phyloP scores from a whole-genome alignment of 1,140 invertebrate genomes.

The Scaptomyza graminum region DNA sequence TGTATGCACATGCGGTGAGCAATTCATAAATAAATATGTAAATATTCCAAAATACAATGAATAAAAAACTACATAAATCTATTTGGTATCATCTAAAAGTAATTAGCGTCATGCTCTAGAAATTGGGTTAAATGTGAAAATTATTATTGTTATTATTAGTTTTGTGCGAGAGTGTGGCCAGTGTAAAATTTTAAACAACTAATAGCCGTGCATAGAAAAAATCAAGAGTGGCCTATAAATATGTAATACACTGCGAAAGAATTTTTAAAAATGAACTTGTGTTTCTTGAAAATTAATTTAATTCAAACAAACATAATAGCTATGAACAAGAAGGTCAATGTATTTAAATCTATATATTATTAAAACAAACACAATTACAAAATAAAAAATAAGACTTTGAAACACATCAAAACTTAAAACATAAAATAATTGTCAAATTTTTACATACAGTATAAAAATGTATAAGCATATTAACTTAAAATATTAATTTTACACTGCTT shows the following conservation, averaged over 20 bases:
- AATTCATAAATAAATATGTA: conserved; percentile 39
- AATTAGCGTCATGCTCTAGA: conserved; percentile 78
- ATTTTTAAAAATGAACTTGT: background rate
- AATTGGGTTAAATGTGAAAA: conserved; percentile 74
- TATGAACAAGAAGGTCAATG: no score
- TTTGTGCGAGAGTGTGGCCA: background rate
- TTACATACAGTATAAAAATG: no score
- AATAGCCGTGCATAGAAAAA: conserved; percentile 14
- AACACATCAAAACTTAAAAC: background rate
- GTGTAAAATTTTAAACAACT: conserved; percentile 29
- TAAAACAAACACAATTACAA: conserved; percentile 3
- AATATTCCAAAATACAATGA: conserved; percentile 19
- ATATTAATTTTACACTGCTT: no score
- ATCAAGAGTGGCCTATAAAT: conserved; percentile 27
- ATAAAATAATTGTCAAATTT: no score
- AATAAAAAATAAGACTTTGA: conserved; percentile 4
- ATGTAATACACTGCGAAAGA: conserved; percentile 2
- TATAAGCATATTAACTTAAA: no score
- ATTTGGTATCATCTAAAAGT: conserved; percentile 56
- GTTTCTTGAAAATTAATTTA: no score
- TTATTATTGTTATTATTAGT: conserved; percentile 39
- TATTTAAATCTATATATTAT: no score
- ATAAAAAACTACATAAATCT: conserved; percentile 6
- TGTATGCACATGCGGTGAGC: conserved; percentile 56
- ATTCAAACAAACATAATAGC: no score